Conservation (phyloP, 2,113 vertebrate species). For the Axis porcinus region DNA sequence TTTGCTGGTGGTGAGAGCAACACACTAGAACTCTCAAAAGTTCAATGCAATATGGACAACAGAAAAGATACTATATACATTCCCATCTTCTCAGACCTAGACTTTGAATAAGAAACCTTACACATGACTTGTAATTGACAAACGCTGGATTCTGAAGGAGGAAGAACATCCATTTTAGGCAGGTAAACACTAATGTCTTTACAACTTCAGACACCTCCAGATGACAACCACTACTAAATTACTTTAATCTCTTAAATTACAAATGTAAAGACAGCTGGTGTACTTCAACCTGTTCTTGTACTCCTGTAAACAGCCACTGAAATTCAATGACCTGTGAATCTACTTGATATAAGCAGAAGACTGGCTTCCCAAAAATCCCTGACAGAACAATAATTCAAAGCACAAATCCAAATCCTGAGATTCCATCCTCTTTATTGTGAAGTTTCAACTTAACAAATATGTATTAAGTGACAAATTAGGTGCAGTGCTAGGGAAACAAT, state of each 20-base stretch:
- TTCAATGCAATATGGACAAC: neutral
- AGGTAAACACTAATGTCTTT: neutral
- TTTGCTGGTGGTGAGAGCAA: neutral
- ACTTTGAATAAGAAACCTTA: neutral
- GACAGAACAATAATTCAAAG: neutral
- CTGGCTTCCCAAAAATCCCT: neutral
- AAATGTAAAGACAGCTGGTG: neutral
- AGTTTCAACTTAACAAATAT: neutral
- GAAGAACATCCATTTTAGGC: neutral
- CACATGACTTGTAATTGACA: neutral
- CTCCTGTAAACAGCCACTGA: neutral
- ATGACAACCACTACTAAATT: neutral
- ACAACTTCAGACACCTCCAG: neutral
- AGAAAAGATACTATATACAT: neutral
- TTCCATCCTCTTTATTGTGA: neutral
- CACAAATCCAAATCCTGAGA: neutral
- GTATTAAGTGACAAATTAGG: neutral
- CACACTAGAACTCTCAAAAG: neutral
- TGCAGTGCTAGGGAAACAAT: neutral
- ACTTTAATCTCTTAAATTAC: neutral
- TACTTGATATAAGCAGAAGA: neutral
- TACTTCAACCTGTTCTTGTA: neutral
- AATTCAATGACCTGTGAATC: conserved; percentile 10
- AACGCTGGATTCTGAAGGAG: neutral
- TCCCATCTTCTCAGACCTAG: neutral